Evolutionary conservation across 30 jellyfish, hydroid and myxozoan species (phyloP).

Genomic region (Chrysaora quinquecirrha): DNA sequence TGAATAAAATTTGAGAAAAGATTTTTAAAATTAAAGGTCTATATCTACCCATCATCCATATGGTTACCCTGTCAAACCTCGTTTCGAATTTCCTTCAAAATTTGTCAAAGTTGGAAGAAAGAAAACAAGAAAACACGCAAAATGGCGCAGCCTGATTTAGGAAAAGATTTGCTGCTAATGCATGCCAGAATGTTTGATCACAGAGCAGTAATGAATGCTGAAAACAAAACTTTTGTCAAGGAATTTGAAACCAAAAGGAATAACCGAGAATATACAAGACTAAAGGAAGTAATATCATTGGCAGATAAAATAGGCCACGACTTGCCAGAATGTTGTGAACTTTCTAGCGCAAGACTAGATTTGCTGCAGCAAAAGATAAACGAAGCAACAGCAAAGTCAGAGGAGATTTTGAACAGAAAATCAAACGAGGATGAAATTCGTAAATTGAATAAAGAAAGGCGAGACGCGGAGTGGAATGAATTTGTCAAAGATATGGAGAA

Average conservation of each 20-base stretch:
- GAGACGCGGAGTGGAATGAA: constrained; percentile 61
- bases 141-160: constrained; percentile 69
- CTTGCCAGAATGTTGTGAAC: constrained; percentile 54
- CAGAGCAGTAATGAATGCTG: constrained; percentile 65
- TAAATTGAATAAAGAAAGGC: constrained; percentile 5
- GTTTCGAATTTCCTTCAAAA: too few species aligned
- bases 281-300: constrained; percentile 35
- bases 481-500: constrained; percentile 56
- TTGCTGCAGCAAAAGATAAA: constrained; percentile 31
- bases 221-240: constrained; percentile 27
- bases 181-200: constrained; percentile 67
- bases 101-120: too few species aligned
- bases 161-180: constrained; percentile 60
- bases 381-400: constrained; percentile 23
- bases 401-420: constrained; percentile 30
- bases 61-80: too few species aligned
- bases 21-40: too few species aligned
- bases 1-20: too few species aligned
- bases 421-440: constrained; percentile 32
- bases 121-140: constrained; percentile 10
- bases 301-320: constrained; percentile 41
- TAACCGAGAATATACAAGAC: constrained; percentile 55
- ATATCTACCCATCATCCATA: too few species aligned
- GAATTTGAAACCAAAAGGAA: constrained; percentile 70
- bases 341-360: constrained; percentile 23